Conservation (phyloP, 2,888 invertebrate species). For the Protophormia terraenovae region DNA sequence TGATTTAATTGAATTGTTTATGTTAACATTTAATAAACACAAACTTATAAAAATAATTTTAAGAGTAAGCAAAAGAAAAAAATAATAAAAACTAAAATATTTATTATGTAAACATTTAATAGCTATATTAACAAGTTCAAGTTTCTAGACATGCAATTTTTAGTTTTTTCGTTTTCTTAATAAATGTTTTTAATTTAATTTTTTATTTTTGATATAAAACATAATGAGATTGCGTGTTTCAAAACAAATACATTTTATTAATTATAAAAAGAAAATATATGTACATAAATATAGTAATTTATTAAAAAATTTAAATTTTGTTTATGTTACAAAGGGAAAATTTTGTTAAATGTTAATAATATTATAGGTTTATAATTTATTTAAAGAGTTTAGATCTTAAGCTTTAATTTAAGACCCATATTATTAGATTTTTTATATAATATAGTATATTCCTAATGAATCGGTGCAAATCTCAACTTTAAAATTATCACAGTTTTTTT, state of each 20-base stretch:
- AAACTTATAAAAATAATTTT: background rate
- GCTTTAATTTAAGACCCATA: background rate
- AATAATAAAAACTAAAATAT: background rate
- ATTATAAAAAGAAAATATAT: background rate
- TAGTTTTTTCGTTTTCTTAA: background rate
- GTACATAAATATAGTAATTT: background rate
- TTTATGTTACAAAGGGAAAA: background rate
- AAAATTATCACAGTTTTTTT: background rate
- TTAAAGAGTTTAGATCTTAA: background rate
- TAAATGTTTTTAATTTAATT: background rate
- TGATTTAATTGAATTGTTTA: constrained; percentile 37
- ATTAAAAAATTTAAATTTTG: background rate
- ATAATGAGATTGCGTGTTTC: constrained; percentile 32
- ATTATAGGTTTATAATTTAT: background rate
- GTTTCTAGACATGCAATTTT: constrained; percentile 23
- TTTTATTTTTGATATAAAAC: background rate
- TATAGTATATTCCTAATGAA: background rate
- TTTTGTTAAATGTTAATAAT: background rate
- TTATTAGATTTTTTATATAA: background rate
- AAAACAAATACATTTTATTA: background rate
- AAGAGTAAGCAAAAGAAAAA: too few relatives aligned
- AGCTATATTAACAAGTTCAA: constrained; percentile 46
- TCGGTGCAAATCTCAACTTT: background rate
- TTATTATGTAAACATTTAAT: constrained; percentile 34
- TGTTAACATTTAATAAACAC: constrained; percentile 17